Evolutionary conservation across 2,888 invertebrate genomes (phyloP), one percentile per base, ranked within the genome.

Genomic region (Ctenicera cuprea): DNA sequence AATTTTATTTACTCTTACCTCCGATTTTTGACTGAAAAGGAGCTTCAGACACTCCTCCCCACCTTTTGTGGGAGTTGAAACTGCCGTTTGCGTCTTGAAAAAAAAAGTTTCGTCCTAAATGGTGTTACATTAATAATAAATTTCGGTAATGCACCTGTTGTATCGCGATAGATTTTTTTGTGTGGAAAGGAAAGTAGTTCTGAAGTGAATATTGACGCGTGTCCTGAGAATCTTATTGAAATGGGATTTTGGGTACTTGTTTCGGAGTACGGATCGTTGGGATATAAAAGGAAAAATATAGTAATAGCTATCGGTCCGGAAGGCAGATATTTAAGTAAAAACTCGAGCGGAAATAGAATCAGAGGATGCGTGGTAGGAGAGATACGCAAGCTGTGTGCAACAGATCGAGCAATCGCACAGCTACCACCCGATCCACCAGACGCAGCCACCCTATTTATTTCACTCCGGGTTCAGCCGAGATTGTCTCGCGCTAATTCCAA

Each of bases 371-470:
- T 70, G 73, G 66, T 50, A 70, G 54, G 57, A 43, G 59, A 66
- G 66, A 70, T 74, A 72, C 43, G 68, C 66, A 74, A 65, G 45
- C 66, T 69, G 65, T 71, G 65, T 71, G 76, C 74, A 72, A 74
- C 74, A 74, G 72, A 74, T 76, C 74, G 38, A 54, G 66, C 50
- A 66, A 71, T 66, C 66, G 50, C 48, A 70, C 33, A 41, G 48
- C 69, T 64, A 41, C 66, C 64, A 65, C 65, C 71, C 65, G 37
- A 71, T 65, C 63, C 71, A 66, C 16, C 71, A 54, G 38, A 52
- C 66, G 38, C 33, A 66, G 64, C 64, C 72, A 73, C 74, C 76
- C 74, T 74, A 76, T 74, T 76, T 72, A 76, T 74, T 76, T 76
- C 74, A 63, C 64, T 72, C 37, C 61, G 68, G 74, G 70, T 76